A percentile compares a stretch with the other conserved stretches of the same genome.
These are phyloP conservation scores for Aethes cnicana DNA, from an alignment of 2,888 invertebrate species.

Conservation along the genomic window DNA sequence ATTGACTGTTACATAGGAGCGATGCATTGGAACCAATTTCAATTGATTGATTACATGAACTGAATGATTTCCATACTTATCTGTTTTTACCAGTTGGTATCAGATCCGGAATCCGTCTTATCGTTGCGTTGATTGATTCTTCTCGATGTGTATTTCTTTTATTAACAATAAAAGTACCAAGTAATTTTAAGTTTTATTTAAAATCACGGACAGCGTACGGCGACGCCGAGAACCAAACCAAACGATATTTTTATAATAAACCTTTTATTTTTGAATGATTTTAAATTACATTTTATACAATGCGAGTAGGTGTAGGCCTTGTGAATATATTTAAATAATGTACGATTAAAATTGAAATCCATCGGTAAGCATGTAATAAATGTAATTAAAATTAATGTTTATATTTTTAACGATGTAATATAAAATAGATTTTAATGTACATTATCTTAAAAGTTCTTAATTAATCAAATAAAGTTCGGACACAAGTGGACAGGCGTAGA, in stretches of 20 bases:
- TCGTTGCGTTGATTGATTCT: slow-evolving; percentile 36
- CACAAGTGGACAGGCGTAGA: slow-evolving; percentile 50
- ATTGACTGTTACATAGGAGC: slow-evolving; percentile 10
- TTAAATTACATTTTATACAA: slow-evolving; percentile 67
- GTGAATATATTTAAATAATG: slow-evolving; percentile 60
- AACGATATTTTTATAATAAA: slow-evolving; percentile 48
- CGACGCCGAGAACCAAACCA: slow-evolving; percentile 2
- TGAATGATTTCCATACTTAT: not conserved
- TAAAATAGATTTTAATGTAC: slow-evolving; percentile 72
- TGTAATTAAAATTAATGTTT: slow-evolving; percentile 70
- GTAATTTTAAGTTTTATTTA: slow-evolving; percentile 73
- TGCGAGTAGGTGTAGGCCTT: slow-evolving; percentile 64
- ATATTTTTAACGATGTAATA: slow-evolving; percentile 64
- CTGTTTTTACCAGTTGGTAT: not conserved
- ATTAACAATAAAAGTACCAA: slow-evolving; percentile 71
- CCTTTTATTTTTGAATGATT: slow-evolving; percentile 68
- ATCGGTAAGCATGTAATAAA: slow-evolving; percentile 65
- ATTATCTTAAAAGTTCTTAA: slow-evolving; percentile 52
- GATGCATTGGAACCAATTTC: not conserved
- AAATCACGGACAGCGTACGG: slow-evolving; percentile 45
- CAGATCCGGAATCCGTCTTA: slow-evolving; percentile 10
- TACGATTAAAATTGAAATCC: slow-evolving; percentile 59
- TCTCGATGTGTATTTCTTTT: slow-evolving; percentile 66
- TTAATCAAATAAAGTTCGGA: slow-evolving; percentile 55
- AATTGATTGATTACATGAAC: not conserved